Evolutionary conservation across 2,888 invertebrate genomes (phyloP), one percentile per base, ranked within the genome.

Genomic region (Deilephila elpenor): DNA sequence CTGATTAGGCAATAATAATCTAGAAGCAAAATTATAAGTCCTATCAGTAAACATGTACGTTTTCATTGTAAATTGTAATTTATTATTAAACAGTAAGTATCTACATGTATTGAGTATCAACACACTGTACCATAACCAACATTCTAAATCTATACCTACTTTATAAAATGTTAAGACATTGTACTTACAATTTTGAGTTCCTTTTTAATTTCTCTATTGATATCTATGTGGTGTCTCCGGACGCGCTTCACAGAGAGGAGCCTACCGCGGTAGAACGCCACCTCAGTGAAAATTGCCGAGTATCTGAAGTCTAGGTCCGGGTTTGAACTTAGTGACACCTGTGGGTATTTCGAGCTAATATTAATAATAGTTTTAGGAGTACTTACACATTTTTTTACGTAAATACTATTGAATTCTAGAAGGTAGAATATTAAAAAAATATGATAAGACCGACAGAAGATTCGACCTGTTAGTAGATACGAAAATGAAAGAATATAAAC

Each of bases 251-350:
- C 96, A 11, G 99, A 97, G 75, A 98, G 97, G 74, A 98, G 96
- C 73, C 98, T 96, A 0, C 98, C 98, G 83, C 97, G 97, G 91
- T 98, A 99, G 77, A 98, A 96, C 11, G 98, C 98, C 61, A 99
- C 97, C 84, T 98, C 97, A 0, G 98, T 98, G 90, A 97, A 98
- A 82, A 98, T 97, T 79, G 97, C 97, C 0, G 98, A 98, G 89
- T 98, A 98, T 37, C 98, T 96, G 87, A 98, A 98, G 91, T 98
- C 98, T 5, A 97, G 96, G 88, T 98, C 98, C 0, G 97, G 97
- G 91, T 98, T 98, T n/a, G 98, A 98, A 85, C 97, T 98, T 76
- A 98, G 95, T 0, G 98, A 98, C 71, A 98, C 97, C 73, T 73
- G 51, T 25, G 32, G 14, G 51, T 20, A 56, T 51, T n/a, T 44